Evolutionary conservation across 1,140 invertebrate species (phyloP), one percentile per base, ranked within the genome.

Genomic region (Pararge aegeria): DNA sequence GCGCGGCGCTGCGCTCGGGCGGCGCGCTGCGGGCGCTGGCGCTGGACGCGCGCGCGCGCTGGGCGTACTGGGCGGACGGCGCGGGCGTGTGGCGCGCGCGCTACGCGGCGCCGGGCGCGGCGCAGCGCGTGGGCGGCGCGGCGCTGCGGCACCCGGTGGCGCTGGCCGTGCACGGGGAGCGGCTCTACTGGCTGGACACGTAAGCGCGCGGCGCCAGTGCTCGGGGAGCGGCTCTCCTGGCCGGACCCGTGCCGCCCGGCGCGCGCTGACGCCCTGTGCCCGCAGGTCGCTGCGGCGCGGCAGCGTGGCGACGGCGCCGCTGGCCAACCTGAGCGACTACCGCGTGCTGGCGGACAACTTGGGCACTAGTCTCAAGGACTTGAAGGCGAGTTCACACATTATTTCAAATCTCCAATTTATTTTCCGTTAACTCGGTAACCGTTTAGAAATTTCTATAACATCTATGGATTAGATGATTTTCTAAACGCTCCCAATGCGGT

Each of bases 11-110:
- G 30, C 10, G 10, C 9, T 4, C 7, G 7, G 12, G 30, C 30
- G 10, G 7, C 3, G 30, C 30, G 30, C 30, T 34, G 2, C 1
- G 2, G 7, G 30, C 27, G 5, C 7, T 34, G 7, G 30, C 30
- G 30, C 9, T 12, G 7, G 30, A n/a, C 30, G 10, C 30, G 30
- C 30, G 10, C 5, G 27, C 10, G 10, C 27, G 27, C 27, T 27
- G 27, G 27, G 21, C 99, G 2, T 99, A 98, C 86, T 99, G 98
- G 94, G 95, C 95, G 68, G 98, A 99, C 86, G 93, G 92, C 16
- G 95, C 96, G 68, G 95, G 94, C 68, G 96, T 99, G 56, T 98
- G 98, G 91, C 93, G 94, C 52, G 92, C 92, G 53, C 85, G 87
- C 24, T 94, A 93, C 78, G 94, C 97, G 88, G 97, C 84, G 86